These are phyloP conservation scores for Acanthis flammea DNA, from an alignment of 2,797 vertebrate species.

Conservation along the genomic window DNA sequence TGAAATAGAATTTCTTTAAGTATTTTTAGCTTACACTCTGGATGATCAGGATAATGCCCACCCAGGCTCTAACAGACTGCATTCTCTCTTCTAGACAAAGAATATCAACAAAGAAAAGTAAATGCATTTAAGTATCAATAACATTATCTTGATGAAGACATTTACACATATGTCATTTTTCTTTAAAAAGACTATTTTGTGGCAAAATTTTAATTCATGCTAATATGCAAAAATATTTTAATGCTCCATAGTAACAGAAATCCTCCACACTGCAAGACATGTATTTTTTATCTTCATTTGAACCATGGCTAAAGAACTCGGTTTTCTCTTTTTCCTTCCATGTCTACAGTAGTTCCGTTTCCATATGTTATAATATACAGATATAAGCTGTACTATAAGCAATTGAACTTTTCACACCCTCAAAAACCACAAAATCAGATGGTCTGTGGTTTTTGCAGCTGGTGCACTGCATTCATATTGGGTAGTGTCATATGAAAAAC, in stretches of 20 bases:
- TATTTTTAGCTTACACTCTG: not conserved
- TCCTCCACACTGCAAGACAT: not conserved
- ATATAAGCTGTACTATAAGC: conserved; percentile 85
- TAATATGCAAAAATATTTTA: not conserved
- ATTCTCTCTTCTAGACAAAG: not conserved
- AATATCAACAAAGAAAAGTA: not conserved
- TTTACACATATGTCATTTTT: not conserved
- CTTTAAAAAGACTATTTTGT: not conserved
- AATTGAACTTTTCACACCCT: conserved; percentile 98
- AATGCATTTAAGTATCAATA: not conserved
- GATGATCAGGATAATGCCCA: not conserved
- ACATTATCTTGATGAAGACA: not conserved
- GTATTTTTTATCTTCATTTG: conserved; percentile 71
- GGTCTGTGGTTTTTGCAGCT: conserved; percentile 93
- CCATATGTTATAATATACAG: conserved; percentile 77
- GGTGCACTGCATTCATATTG: conserved; percentile 86
- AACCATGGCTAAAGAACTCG: conserved; percentile 69
- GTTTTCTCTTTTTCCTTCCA: conserved; percentile 78
- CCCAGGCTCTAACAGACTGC: not conserved
- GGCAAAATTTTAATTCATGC: not conserved
- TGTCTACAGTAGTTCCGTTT: conserved; percentile 84
- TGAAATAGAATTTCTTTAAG: not conserved
- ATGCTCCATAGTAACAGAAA: not conserved
- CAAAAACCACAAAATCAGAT: conserved; percentile 92
- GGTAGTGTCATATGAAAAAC: conserved; percentile 98